phyloP scores from a whole-genome alignment of 2,113 vertebrate genomes.

The Fregetta grallaria region DNA sequence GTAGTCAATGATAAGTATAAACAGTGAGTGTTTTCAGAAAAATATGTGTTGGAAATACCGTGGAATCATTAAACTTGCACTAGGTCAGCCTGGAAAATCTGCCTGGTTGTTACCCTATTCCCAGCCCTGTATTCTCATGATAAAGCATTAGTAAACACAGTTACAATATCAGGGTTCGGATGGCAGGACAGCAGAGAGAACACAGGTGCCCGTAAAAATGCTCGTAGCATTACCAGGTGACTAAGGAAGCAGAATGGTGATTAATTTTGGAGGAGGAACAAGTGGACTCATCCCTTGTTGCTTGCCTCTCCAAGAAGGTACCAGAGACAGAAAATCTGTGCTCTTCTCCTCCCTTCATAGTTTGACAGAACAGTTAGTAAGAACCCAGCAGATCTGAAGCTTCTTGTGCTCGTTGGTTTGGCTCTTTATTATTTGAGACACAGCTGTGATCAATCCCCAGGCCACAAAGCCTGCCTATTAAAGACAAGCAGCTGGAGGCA shows the following conservation, averaged over 20 bases:
- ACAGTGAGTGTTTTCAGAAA: background rate
- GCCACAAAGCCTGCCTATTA: background rate
- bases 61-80: background rate
- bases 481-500: background rate
- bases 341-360: background rate
- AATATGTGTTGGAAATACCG: background rate
- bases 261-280: background rate
- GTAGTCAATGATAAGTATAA: background rate
- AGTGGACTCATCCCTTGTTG: background rate
- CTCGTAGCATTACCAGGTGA: background rate
- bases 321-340: background rate
- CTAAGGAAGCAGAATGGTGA: background rate
- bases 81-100: background rate
- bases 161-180: background rate
- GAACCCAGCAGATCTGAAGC: background rate
- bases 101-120: background rate
- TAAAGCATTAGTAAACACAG: background rate
- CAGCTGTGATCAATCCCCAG: background rate
- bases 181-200: background rate
- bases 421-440: background rate
- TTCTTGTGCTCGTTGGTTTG: background rate
- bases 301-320: background rate
- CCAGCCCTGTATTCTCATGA: background rate
- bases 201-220: background rate
- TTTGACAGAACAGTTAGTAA: background rate